Conservation (phyloP, 2,888 invertebrate species). For the Drosophila picticornis region DNA sequence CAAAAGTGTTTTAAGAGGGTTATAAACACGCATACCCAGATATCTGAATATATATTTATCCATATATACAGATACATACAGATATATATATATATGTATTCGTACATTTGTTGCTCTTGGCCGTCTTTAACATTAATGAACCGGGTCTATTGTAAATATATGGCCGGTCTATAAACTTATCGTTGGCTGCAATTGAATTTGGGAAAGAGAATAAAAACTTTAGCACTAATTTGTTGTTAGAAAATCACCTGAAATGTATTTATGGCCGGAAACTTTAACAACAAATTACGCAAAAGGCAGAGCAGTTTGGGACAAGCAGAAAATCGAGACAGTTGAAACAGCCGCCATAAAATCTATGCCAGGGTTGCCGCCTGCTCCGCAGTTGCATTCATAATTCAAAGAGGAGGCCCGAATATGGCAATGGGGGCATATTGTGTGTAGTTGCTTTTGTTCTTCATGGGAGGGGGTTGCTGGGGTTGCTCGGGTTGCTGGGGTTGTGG, state of each 20-base stretch:
- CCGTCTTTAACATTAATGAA: constrained; percentile 29
- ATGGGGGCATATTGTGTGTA: constrained; percentile 24
- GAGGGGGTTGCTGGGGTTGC: background rate
- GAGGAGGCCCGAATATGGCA: constrained; percentile 24
- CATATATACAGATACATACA: too few relatives aligned
- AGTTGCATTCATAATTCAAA: constrained; percentile 73
- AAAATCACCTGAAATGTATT: constrained; percentile 50
- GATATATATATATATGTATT: background rate
- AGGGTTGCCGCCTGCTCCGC: constrained; percentile 44
- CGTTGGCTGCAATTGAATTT: constrained; percentile 34
- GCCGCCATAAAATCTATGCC: constrained; percentile 63
- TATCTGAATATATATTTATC: background rate
- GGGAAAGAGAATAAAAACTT: constrained; percentile 31
- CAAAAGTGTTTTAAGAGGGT: constrained; percentile 55
- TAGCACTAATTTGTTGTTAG: constrained; percentile 59
- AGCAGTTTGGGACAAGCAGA: background rate
- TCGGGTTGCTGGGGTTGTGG: background rate
- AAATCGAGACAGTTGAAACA: constrained; percentile 9
- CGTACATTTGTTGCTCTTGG: constrained; percentile 11
- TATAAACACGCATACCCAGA: constrained; percentile 3
- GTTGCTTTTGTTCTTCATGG: constrained; percentile 30
- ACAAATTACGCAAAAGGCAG: constrained; percentile 48
- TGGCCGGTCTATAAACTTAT: background rate
- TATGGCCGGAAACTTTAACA: constrained; percentile 53
- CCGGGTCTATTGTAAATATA: background rate